Percentiles rank a stretch among this genome's conserved stretches.
Conservation (phyloP, 2,888 invertebrate species). For the Hyalella azteca region DNA sequence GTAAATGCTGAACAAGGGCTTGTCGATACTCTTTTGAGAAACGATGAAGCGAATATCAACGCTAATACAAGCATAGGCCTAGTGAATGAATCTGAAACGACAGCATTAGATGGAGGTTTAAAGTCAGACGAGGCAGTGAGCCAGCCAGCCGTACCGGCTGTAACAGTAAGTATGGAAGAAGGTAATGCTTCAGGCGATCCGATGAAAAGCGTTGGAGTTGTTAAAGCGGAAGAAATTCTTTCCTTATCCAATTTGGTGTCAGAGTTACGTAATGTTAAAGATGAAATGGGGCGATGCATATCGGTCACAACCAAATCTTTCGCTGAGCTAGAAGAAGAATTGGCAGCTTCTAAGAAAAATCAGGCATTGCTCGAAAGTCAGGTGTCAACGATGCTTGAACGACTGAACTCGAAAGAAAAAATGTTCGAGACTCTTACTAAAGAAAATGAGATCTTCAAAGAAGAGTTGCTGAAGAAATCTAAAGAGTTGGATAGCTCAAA, state of each 20-base stretch:
- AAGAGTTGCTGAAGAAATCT: constrained; percentile 44
- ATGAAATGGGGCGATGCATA: constrained; percentile 57
- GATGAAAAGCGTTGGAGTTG: neutral
- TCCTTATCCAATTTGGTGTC: constrained; percentile 52
- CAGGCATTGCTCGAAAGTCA: constrained; percentile 43
- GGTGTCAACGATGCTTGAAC: constrained; percentile 44
- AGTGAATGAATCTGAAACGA: too few relatives aligned
- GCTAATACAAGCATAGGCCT: too few relatives aligned
- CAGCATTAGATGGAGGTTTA: too few relatives aligned
- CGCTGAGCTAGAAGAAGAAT: constrained; percentile 51
- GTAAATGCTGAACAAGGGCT: too few relatives aligned
- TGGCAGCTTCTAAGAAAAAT: constrained; percentile 51
- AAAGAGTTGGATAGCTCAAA: constrained; percentile 43
- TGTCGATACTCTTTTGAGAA: too few relatives aligned
- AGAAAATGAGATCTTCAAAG: constrained; percentile 47
- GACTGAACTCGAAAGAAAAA: constrained; percentile 57
- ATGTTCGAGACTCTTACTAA: constrained; percentile 40
- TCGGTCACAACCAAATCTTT: constrained; percentile 51
- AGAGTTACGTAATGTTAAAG: constrained; percentile 52
- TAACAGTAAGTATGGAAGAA: too few relatives aligned
- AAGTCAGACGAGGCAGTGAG: too few relatives aligned
- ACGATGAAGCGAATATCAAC: too few relatives aligned
- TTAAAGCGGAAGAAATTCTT: constrained; percentile 40
- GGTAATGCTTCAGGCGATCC: neutral
- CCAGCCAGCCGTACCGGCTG: too few relatives aligned